A percentile compares a stretch with the other conserved stretches of the same genome.
Evolutionary conservation across 2,888 invertebrate genomes (phyloP).

Genomic region (Bruchidius siliquastri): DNA sequence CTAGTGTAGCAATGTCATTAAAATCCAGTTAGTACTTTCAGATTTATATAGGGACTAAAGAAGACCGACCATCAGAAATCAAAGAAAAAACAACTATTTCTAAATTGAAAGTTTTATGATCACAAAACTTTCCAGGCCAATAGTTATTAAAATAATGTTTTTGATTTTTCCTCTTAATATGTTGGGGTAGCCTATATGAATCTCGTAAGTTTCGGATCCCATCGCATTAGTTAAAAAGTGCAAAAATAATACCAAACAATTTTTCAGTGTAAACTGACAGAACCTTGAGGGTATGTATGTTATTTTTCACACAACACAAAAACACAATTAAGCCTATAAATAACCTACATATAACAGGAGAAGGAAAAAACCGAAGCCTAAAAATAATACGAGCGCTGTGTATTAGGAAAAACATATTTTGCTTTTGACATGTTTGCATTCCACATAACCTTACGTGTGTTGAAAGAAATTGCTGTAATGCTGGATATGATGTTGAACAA

Average conservation of each 20-base stretch:
- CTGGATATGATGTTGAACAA: background rate
- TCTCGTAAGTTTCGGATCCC: background rate
- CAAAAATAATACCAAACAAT: background rate
- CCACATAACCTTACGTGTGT: background rate
- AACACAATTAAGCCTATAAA: background rate
- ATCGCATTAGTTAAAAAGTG: background rate
- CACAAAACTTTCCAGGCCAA: no score
- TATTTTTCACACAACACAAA: background rate
- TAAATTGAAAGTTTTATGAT: no score
- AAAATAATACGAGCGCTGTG: background rate
- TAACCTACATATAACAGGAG: background rate
- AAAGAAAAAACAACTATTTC: no score
- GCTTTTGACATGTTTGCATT: background rate
- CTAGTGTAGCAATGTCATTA: no score
- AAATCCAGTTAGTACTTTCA: no score
- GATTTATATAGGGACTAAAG: no score
- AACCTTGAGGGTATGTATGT: background rate
- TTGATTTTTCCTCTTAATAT: no score
- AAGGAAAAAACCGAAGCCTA: background rate
- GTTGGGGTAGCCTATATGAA: no score
- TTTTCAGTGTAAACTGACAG: background rate
- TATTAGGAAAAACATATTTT: background rate
- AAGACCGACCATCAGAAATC: no score
- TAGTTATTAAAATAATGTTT: no score
- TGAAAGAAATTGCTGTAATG: background rate